phyloP scores from a whole-genome alignment of 2,797 vertebrate genomes.

The Huso huso region DNA sequence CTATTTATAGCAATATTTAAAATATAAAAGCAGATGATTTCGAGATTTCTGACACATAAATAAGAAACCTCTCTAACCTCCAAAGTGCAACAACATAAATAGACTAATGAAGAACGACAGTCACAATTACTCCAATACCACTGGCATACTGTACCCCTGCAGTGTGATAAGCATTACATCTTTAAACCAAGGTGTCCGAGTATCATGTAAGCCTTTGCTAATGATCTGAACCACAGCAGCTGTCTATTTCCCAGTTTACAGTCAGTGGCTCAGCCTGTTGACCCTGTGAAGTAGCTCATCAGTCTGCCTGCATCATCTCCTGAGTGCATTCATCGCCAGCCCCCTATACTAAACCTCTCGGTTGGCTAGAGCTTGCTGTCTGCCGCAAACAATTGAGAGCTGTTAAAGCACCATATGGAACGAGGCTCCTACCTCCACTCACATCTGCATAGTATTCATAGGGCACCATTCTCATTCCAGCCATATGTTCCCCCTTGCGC shows the following conservation, averaged over 20 bases:
- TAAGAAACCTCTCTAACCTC: slow-evolving; percentile 20
- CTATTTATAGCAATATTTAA: too few species aligned
- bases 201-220: slow-evolving; percentile 10
- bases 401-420: slow-evolving; percentile 45
- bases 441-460: slow-evolving; percentile 57
- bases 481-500: slow-evolving; percentile 77
- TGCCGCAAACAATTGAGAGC: slow-evolving; percentile 41
- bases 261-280: slow-evolving; percentile 10
- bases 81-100: slow-evolving; percentile 23
- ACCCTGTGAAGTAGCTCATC: slow-evolving; percentile 23
- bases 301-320: slow-evolving; percentile 9
- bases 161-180: rapidly evolving
- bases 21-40: background rate
- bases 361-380: slow-evolving; percentile 24
- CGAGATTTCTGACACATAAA: slow-evolving; percentile 17
- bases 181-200: slow-evolving; percentile 20
- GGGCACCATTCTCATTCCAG: slow-evolving; percentile 68
- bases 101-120: background rate
- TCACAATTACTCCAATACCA: background rate
- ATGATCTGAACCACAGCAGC: slow-evolving; percentile 24
- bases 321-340: slow-evolving; percentile 13
- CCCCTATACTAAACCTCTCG: slow-evolving; percentile 16
- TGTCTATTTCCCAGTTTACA: slow-evolving; percentile 16
- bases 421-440: slow-evolving; percentile 44
- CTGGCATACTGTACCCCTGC: slow-evolving; percentile 5